Evolutionary conservation across 2,113 vertebrate species (phyloP).

Genomic region (Silurus asotus): DNA sequence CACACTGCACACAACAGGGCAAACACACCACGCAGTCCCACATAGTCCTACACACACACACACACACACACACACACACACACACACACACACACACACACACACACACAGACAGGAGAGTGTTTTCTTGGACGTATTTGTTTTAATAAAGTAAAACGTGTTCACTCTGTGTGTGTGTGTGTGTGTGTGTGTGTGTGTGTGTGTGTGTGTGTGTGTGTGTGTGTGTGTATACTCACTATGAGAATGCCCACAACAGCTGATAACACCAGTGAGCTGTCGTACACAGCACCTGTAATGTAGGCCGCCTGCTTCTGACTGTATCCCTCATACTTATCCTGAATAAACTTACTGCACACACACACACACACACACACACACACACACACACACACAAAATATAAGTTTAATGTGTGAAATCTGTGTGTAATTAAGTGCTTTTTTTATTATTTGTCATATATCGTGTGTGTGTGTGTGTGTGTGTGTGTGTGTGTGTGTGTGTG

Average conservation of each 20-base stretch:
- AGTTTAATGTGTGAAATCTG: too few species aligned
- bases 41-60: constrained; percentile 66
- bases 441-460: too few species aligned
- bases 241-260: constrained; percentile 75
- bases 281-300: constrained; percentile 77
- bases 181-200: background rate
- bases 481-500: constrained; percentile 6
- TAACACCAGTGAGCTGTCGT: constrained; percentile 77
- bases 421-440: too few species aligned
- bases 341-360: constrained; percentile 78
- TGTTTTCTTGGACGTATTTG: too few species aligned
- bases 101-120: background rate
- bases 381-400: background rate
- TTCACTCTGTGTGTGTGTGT: background rate
- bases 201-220: background rate
- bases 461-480: background rate
- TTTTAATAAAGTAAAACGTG: too few species aligned
- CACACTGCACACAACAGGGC: constrained; percentile 68
- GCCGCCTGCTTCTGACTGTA: constrained; percentile 78
- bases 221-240: constrained; percentile 69
- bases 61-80: constrained; percentile 12
- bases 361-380: constrained; percentile 11
- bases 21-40: constrained; percentile 75
- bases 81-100: background rate
- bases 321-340: constrained; percentile 80